A percentile compares a stretch with the other conserved stretches of the same genome.
These are phyloP conservation scores for Pseudanteris insignis DNA, from an alignment of 2,888 invertebrate species.

Conservation along the genomic window DNA sequence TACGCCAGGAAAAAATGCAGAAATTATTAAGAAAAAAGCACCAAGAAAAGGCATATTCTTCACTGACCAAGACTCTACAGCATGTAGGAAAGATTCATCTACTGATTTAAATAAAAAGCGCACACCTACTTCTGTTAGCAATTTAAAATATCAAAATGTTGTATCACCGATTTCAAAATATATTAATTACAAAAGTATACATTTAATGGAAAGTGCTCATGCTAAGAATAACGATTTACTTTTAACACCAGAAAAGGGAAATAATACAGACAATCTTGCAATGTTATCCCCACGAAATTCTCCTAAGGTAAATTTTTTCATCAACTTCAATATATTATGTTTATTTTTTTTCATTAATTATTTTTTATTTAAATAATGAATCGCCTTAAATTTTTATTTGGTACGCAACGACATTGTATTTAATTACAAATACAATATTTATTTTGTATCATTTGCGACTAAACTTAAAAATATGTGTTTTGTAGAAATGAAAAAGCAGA, in stretches of 20 bases:
- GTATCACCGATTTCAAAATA: constrained; percentile 58
- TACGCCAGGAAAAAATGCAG: constrained; percentile 51
- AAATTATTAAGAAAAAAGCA: constrained; percentile 1
- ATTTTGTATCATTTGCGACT: no score
- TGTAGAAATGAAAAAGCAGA: no score
- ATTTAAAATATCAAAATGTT: constrained; percentile 51
- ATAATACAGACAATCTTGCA: constrained; percentile 32
- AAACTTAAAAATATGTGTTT: no score
- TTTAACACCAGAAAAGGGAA: constrained; percentile 47
- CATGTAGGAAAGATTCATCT: neutral
- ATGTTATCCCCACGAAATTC: constrained; percentile 40
- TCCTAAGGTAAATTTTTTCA: constrained; percentile 40
- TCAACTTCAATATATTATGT: no score
- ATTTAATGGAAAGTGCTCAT: constrained; percentile 53
- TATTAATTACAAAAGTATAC: constrained; percentile 54
- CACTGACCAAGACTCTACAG: constrained; percentile 2
- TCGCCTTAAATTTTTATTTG: no score
- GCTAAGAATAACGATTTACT: constrained; percentile 48
- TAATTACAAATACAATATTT: no score
- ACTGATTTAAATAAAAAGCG: no score
- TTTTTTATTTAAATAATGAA: no score
- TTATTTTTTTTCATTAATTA: no score
- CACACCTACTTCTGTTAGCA: constrained; percentile 35
- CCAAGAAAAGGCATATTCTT: constrained; percentile 10
- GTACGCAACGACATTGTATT: no score